Conservation (phyloP, 2,113 vertebrate genomes). For the Speoplatyrhinus poulsoni region DNA sequence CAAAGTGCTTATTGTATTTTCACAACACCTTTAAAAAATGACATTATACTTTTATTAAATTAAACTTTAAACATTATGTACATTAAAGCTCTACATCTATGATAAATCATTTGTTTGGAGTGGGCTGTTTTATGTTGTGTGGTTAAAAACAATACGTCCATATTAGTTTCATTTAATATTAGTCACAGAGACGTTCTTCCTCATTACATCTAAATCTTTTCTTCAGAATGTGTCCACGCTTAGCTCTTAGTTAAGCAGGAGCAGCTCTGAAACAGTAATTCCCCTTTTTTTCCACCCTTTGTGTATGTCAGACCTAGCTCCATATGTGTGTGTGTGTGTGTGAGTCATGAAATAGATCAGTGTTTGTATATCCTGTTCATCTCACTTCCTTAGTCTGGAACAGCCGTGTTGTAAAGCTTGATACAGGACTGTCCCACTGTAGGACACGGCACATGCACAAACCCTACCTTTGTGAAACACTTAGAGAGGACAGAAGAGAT, state of each 20-base stretch:
- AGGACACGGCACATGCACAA: background rate
- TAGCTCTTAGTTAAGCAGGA: background rate
- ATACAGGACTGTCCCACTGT: too few relatives aligned
- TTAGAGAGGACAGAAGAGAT: background rate
- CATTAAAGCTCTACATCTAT: background rate
- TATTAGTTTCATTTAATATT: background rate
- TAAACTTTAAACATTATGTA: too few relatives aligned
- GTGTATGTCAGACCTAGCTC: background rate
- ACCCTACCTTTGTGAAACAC: slow-evolving; percentile 24
- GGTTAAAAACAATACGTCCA: background rate
- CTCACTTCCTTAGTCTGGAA: slow-evolving; percentile 25
- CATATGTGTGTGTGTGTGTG: slow-evolving; percentile 17
- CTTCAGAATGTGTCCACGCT: background rate
- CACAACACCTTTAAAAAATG: too few relatives aligned
- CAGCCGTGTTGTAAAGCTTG: slow-evolving; percentile 11
- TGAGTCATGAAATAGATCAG: slow-evolving; percentile 15
- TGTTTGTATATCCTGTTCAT: slow-evolving; percentile 42
- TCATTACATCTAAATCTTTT: too few relatives aligned
- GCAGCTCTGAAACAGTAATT: background rate
- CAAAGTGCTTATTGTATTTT: too few relatives aligned
- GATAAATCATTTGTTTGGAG: background rate
- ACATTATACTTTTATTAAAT: too few relatives aligned
- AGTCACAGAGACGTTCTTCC: background rate
- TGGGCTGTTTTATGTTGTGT: slow-evolving; percentile 4
- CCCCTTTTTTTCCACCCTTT: too few relatives aligned